Evolutionary conservation across 2,888 invertebrate species (phyloP).

Genomic region (Pandemis corylana): DNA sequence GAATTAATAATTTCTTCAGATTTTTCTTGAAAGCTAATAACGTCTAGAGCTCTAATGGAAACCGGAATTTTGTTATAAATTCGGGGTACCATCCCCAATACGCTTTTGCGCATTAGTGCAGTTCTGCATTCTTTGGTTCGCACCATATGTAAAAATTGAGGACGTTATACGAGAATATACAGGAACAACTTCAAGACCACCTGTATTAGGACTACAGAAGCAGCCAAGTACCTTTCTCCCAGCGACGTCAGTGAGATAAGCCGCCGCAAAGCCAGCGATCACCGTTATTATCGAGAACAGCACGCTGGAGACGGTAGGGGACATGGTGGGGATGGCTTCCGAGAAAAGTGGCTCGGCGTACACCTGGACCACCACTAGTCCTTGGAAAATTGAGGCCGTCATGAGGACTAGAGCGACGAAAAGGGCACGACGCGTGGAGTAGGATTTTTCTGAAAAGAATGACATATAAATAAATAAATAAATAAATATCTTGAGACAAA

Average conservation of each 20-base stretch:
- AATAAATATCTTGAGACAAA: too few relatives aligned
- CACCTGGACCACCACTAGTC: constrained; percentile 52
- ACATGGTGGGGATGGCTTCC: constrained; percentile 50
- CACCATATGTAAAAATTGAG: too few relatives aligned
- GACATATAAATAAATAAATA: too few relatives aligned
- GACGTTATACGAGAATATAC: too few relatives aligned
- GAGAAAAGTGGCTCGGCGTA: constrained; percentile 53
- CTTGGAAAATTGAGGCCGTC: constrained; percentile 50
- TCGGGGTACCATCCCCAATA: too few relatives aligned
- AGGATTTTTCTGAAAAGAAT: constrained; percentile 40
- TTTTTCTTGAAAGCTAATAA: too few relatives aligned
- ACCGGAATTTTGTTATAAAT: too few relatives aligned
- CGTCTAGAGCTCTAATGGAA: too few relatives aligned
- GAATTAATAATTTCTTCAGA: too few relatives aligned
- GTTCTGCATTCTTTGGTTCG: too few relatives aligned
- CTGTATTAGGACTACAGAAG: background rate
- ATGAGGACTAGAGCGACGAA: constrained; percentile 28
- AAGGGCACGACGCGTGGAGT: constrained; percentile 40
- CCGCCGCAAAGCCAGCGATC: constrained; percentile 46
- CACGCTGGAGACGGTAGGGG: constrained; percentile 50
- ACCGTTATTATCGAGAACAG: constrained; percentile 50
- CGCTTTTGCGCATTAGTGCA: too few relatives aligned
- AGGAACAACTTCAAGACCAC: too few relatives aligned
- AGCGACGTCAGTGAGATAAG: constrained; percentile 48
- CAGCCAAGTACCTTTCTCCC: constrained; percentile 47